Evolutionary conservation across 37 sponge, comb jelly and placozoan genomes (phyloP).

Genomic region (Petrosia ficiformis): DNA sequence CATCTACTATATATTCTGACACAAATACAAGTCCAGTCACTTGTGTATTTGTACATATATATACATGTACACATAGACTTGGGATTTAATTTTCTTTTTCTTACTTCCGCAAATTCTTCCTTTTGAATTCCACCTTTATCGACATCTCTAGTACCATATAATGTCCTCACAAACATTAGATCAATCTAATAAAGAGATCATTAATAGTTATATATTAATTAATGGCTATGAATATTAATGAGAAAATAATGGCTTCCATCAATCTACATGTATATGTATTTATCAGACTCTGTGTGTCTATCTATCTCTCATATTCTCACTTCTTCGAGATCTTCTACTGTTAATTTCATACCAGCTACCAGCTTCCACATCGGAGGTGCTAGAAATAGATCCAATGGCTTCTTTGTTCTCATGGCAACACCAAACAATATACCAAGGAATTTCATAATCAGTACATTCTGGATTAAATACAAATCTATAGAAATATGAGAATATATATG

Average conservation of each 20-base stretch:
- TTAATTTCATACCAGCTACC: conserved; percentile 73
- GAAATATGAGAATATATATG: not conserved
- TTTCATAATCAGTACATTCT: conserved; percentile 47
- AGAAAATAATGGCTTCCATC: too few relatives aligned
- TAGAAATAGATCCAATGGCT: conserved; percentile 84
- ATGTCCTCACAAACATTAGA: conserved; percentile 40
- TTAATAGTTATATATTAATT: too few relatives aligned
- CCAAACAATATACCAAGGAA: conserved; percentile 91
- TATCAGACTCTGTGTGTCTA: too few relatives aligned
- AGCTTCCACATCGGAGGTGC: conserved; percentile 85
- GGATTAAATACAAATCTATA: conserved; percentile 80
- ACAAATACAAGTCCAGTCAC: too few relatives aligned
- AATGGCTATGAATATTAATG: too few relatives aligned
- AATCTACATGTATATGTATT: too few relatives aligned
- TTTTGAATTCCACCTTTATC: conserved; percentile 69
- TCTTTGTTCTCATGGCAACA: conserved; percentile 87
- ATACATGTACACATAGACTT: too few relatives aligned
- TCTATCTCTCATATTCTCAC: too few relatives aligned
- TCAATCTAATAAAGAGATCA: conserved; percentile 49
- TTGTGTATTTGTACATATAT: too few relatives aligned
- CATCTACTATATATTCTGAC: too few relatives aligned
- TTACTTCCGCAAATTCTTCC: conserved; percentile 80
- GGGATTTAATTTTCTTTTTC: too few relatives aligned
- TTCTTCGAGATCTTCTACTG: conserved; percentile 78
- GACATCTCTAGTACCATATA: conserved; percentile 60